phyloP scores from a whole-genome alignment of 2,888 invertebrate genomes.

The Thereva unica region DNA sequence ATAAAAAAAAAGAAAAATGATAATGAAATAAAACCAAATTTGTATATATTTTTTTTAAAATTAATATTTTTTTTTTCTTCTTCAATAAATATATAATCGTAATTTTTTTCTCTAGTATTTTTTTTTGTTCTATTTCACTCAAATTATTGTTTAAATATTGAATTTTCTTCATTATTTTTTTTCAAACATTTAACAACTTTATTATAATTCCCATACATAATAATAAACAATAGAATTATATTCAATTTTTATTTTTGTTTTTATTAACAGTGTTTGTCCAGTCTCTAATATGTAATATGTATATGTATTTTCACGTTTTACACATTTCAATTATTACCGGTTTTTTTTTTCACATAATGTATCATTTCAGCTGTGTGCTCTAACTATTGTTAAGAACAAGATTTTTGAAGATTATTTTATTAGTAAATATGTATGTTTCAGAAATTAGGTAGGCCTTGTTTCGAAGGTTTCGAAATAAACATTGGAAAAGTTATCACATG shows the following conservation, averaged over 20 bases:
- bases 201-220: constrained; percentile 27
- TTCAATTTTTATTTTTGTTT: not conserved
- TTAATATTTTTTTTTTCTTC: not conserved
- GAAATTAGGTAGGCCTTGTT: too few relatives aligned
- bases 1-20: not conserved
- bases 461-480: too few relatives aligned
- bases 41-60: constrained; percentile 13
- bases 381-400: not conserved
- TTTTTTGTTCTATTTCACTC: not conserved
- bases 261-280: constrained; percentile 21
- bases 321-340: constrained; percentile 2
- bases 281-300: constrained; percentile 42
- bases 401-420: too few relatives aligned
- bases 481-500: too few relatives aligned
- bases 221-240: constrained; percentile 35
- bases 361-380: constrained; percentile 5
- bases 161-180: constrained; percentile 2
- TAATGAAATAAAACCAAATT: constrained; percentile 2
- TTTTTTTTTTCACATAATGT: not conserved
- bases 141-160: constrained; percentile 15
- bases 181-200: constrained; percentile 35
- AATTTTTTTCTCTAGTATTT: not conserved
- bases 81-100: constrained; percentile 34
- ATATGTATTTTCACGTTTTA: constrained; percentile 24
- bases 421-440: too few relatives aligned